phyloP scores from a whole-genome alignment of 2,888 invertebrate species.

The Synanthedon andrenaeformis region DNA sequence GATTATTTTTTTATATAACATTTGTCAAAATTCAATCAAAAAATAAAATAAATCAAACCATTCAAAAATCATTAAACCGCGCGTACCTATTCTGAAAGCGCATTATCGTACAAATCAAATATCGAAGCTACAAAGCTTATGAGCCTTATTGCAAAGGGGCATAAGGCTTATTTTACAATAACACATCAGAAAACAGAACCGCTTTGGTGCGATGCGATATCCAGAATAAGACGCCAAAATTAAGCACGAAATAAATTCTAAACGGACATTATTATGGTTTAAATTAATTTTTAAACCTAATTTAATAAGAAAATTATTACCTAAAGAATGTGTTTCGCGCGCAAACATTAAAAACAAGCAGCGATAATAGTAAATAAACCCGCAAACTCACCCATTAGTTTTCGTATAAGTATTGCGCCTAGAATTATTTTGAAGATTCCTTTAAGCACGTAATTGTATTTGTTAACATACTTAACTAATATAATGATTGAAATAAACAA shows the following conservation, averaged over 20 bases:
- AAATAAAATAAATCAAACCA: too few relatives aligned
- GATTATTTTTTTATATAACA: too few relatives aligned
- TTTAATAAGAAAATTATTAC: constrained; percentile 7
- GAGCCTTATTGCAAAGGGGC: constrained; percentile 17
- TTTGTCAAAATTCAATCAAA: too few relatives aligned
- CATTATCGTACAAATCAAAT: constrained; percentile 14
- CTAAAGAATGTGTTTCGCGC: constrained; percentile 25
- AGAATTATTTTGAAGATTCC: too few relatives aligned
- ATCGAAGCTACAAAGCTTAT: constrained; percentile 13
- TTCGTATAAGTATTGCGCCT: not conserved
- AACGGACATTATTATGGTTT: constrained; percentile 9
- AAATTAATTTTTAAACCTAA: not conserved
- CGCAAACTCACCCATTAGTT: constrained; percentile 4
- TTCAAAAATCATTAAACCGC: constrained; percentile 8
- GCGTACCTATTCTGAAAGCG: constrained; percentile 39
- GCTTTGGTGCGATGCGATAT: constrained; percentile 24
- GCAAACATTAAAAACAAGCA: constrained; percentile 19
- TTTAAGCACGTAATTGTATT: too few relatives aligned
- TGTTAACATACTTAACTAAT: too few relatives aligned
- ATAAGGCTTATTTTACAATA: constrained; percentile 31
- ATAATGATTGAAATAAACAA: too few relatives aligned
- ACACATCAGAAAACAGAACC: constrained; percentile 8
- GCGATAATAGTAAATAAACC: not conserved
- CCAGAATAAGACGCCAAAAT: constrained; percentile 39
- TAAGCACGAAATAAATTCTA: constrained; percentile 24